Evolutionary conservation across 2,113 vertebrate species (phyloP), one percentile per base, ranked within the genome.

Genomic region (Forbesichthys agassizii): DNA sequence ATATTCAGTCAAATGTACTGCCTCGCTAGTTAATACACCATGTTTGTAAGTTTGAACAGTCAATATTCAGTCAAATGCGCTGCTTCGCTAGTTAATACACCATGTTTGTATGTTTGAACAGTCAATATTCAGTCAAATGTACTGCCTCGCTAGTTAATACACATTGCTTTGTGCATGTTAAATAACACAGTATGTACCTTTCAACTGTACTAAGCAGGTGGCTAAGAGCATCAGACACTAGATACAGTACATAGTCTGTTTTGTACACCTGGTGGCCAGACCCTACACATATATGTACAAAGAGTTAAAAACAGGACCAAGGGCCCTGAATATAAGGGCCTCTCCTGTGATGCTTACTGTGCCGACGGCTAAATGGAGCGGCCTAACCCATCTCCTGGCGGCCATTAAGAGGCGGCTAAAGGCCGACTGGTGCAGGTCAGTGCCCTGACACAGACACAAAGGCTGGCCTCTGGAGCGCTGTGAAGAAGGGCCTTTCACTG

Each of bases 401-500:
- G 88, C 88, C 84, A 86, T 79, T 83, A 72, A 74, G 74, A 75
- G 73, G 42, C 52, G 6, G 75, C 83, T 82, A 58, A 64, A 65
- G 83, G 80, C 77, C 20, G 18, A 66, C 67, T 76, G 84, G 82
- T 80, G 81, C 84, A 86, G 89, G 87, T 91, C 85, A 88, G 54
- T 73, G 86, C 79, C 48, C 80, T 75, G 81, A 84, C 84, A 80
- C 75, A 18, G 53, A 85, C 84, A 90, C 86, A 90, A 90, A 90
- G 86, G 49, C 4, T 48, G 57, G 52, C 74, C 74, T 80, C 76
- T 81, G 74, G 68, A 79, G 67, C 33, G 63, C 55, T 10, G 77
- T 78, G 78, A 71, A 89, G 88, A 90, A 80, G n/a, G 57, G 70
- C 74, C 83, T 88, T 91, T 90, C 82, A 88, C 77, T 54, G 77